Conservation (phyloP, 2,113 vertebrate genomes). For the Etheostoma spectabile region DNA sequence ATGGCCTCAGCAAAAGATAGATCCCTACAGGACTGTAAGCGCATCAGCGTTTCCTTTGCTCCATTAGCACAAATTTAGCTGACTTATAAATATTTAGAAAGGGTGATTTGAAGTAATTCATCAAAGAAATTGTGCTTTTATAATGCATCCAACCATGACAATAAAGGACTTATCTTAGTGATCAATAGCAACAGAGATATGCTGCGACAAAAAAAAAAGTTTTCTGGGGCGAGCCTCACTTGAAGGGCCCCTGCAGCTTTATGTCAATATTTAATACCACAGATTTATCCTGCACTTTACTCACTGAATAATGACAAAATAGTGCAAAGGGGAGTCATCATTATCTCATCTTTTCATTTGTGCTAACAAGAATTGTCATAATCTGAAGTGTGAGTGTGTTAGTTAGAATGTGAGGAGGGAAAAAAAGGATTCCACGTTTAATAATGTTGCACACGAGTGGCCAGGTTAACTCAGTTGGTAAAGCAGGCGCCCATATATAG, state of each 20-base stretch:
- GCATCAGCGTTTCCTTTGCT: constrained; percentile 64
- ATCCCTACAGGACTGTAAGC: constrained; percentile 14
- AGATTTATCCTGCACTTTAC: constrained; percentile 28
- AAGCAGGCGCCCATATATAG: too few relatives aligned
- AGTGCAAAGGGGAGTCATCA: constrained; percentile 14
- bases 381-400: too few relatives aligned
- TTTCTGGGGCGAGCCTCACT: constrained; percentile 36
- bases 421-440: not conserved
- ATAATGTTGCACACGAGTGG: not conserved
- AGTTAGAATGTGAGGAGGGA: not conserved
- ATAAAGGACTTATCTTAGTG: constrained; percentile 48
- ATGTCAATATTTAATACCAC: constrained; percentile 66
- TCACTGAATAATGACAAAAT: constrained; percentile 38
- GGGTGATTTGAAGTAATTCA: constrained; percentile 59
- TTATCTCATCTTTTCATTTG: constrained; percentile 25
- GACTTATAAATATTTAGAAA: constrained; percentile 76
- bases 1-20: constrained; percentile 2
- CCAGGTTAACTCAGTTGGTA: too few relatives aligned
- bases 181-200: constrained; percentile 62
- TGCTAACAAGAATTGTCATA: constrained; percentile 24
- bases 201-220: constrained; percentile 55
- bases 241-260: constrained; percentile 54
- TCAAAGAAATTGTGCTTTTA: constrained; percentile 65
- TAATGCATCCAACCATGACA: constrained; percentile 40
- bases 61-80: constrained; percentile 67